phyloP scores from a whole-genome alignment of 2,888 invertebrate genomes.

The Athetis lepigone region DNA sequence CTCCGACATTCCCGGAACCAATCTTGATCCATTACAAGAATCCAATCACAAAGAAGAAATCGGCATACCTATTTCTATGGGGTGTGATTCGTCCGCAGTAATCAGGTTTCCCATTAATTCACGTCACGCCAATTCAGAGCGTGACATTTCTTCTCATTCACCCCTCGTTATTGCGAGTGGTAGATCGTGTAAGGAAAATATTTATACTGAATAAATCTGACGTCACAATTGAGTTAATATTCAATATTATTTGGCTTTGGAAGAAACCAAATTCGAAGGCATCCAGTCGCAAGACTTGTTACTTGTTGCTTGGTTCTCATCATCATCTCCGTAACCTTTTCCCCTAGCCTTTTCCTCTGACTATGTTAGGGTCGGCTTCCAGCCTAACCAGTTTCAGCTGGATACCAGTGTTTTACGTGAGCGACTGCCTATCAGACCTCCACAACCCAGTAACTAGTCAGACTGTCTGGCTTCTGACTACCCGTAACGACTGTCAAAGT shows the following conservation, averaged over 20 bases:
- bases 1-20: background rate
- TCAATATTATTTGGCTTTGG: background rate
- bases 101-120: slow-evolving; percentile 27
- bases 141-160: slow-evolving; percentile 9
- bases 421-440: no score
- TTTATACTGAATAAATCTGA: background rate
- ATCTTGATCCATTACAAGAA: background rate
- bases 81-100: slow-evolving; percentile 12
- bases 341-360: no score
- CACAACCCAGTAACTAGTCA: no score
- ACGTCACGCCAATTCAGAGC: slow-evolving; percentile 21
- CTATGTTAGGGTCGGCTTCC: no score
- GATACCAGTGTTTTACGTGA: no score
- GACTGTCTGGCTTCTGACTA: no score
- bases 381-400: no score
- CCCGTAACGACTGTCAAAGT: no score
- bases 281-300: no score
- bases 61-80: background rate
- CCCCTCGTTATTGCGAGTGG: background rate
- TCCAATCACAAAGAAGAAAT: slow-evolving; percentile 11
- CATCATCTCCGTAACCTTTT: no score
- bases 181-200: slow-evolving; percentile 9
- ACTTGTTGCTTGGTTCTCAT: no score
- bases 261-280: background rate
- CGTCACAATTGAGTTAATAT: background rate